Base-by-base conservation (phyloP, 2,113 vertebrate genomes). In the Numenius arquata region DNA sequence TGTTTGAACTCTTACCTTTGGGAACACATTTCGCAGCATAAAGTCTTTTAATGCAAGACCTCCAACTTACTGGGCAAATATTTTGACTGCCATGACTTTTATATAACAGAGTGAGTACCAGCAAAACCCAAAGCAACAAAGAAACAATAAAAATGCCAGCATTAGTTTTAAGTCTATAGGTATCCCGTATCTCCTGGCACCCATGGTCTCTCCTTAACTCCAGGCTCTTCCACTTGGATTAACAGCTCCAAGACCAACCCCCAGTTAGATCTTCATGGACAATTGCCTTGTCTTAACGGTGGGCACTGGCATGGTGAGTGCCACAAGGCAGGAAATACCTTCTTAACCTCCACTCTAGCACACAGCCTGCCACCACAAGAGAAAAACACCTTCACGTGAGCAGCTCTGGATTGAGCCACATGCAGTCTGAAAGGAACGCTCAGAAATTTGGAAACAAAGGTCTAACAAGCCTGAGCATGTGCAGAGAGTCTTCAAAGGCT, bases 1-100 rank as follows among this genome's bases (percentile, higher is more conserved):
- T 90, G 94, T 81, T 92, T 81, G 68, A 92, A 89, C 83, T 84
- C 67, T 47, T 74, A 67, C 63, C 75, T 90, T 66, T 34, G 47
- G 50, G 47, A 95, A 81, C 1, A 1, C 30, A n/a, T 63, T 84
- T 74, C 32, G 9, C 67, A 48, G 62, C 72, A 36, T 76, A n/a
- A 92, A 70, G 41, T 32, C 59, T 77, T 91, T 83, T 63, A 88
- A 67, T 0, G 0, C n/a, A 81, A 84, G 56, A 50, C 47, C 41
- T 92, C 75, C 68, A 86, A 47, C 17, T 86, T 55, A 58, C 8
- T 27, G 63, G 11, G 47, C 66, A 97, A 92, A 91, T 95, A 87
- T 61, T 96, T 89, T 10, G 6, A 30, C 56, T 79, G 68, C 27
- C 0, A 0, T 14, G 34, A 79, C 15, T 14, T 14, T 72, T 59